A percentile compares a stretch with the other conserved stretches of the same genome.
These are phyloP conservation scores for Rhea pennata DNA, from an alignment of 2,113 vertebrate species.

Conservation along the genomic window DNA sequence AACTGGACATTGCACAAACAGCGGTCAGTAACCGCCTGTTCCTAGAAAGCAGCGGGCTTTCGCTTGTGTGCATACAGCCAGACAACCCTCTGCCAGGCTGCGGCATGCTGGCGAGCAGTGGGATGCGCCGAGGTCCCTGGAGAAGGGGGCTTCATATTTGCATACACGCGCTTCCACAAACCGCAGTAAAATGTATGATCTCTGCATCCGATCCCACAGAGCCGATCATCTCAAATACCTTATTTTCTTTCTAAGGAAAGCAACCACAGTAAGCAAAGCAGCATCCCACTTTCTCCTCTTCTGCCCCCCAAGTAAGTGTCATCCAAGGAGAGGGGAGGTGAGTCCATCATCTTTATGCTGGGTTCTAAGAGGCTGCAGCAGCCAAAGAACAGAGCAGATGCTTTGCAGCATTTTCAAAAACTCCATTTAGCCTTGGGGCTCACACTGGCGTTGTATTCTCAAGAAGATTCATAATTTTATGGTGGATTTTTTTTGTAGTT, in stretches of 20 bases:
- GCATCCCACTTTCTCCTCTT: background rate
- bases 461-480: background rate
- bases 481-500: background rate
- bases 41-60: background rate
- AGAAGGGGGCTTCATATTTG: background rate
- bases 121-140: background rate
- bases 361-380: background rate
- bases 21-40: background rate
- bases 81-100: background rate
- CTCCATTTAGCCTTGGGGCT: background rate
- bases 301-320: background rate
- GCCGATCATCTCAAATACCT: background rate
- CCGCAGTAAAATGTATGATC: background rate
- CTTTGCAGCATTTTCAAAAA: background rate
- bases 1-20: fast-evolving
- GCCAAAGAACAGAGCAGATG: background rate
- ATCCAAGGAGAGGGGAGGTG: background rate
- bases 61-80: background rate
- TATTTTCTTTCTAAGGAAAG: background rate
- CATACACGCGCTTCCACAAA: background rate
- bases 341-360: background rate
- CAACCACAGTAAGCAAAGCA: background rate
- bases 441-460: background rate
- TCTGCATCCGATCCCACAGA: background rate
- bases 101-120: fast-evolving